These are phyloP conservation scores for Brachyrhaphis roseni DNA, from an alignment of 2,797 vertebrate genomes.

Conservation along the genomic window DNA sequence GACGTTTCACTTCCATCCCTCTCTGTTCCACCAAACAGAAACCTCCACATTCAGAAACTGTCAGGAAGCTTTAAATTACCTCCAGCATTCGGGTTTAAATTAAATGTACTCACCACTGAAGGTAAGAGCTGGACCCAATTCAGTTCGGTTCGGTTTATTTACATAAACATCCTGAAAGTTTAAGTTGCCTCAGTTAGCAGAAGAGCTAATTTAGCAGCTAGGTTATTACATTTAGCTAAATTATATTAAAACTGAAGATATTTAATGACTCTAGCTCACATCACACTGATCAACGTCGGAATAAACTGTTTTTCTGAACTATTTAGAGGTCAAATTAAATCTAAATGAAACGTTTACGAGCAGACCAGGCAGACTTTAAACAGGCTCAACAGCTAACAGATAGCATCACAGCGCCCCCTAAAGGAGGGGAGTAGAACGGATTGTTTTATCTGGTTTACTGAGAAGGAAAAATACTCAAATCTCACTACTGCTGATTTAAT, in stretches of 20 bases:
- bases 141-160: not conserved
- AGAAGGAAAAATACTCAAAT: not conserved
- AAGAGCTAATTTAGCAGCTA: not conserved
- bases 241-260: not conserved
- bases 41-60: not conserved
- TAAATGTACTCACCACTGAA: slow-evolving; percentile 33
- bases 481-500: not conserved
- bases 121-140: rapidly evolving
- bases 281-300: rapidly evolving
- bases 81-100: not conserved
- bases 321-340: rapidly evolving
- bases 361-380: slow-evolving; percentile 25
- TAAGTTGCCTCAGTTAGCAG: not conserved
- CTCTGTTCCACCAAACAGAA: too few relatives aligned
- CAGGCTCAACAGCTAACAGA: not conserved
- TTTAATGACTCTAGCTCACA: rapidly evolving
- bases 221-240: not conserved
- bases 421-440: not conserved
- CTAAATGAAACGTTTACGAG: not conserved
- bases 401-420: slow-evolving; percentile 13
- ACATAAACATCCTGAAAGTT: not conserved
- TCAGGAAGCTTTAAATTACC: not conserved
- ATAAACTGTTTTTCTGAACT: rapidly evolving
- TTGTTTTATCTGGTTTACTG: not conserved
- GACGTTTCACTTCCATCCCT: too few relatives aligned